Base-by-base conservation (phyloP, 53 echinoderm and acorn worm genomes). In the Mesocentrotus franciscanus region DNA sequence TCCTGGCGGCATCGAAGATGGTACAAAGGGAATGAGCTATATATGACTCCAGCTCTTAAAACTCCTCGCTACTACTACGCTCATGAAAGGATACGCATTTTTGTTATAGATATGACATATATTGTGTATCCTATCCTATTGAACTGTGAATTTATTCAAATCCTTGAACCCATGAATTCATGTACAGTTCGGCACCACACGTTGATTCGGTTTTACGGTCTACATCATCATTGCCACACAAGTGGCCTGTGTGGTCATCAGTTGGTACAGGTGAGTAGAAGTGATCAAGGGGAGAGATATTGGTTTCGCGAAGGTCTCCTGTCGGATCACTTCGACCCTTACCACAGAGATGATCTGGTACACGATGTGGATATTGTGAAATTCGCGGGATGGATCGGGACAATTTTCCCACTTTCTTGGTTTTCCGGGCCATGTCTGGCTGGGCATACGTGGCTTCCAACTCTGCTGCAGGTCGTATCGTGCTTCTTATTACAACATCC, bases 351-450 rank as follows among this genome's bases (percentile, higher is more conserved):
- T 30, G 26, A 30, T 75, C 4, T 12, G 29, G 18, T 64, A 14
- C 64, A 64, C 20, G 0, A 20, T 64, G 4, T 16, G 17, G 20
- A 64, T 15, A 64, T 64, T 64, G 18, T 42, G 16, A 36, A 1
- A 4, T 32, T 36, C 39, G 35, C 7, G 42, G 10, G 6, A 79
- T 0, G 4, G 79, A 20, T 39, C 15, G 39, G 1, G 39, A 79
- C 64, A 5, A 7, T 79, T 39, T 79, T 17, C 79, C 79, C 39
- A 8, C 17, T 3, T 30, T 75, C 8, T 8, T 79, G 0, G 79
- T 79, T 79, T 79, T 79, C 79, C 39, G 15, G 79, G 33, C 6
- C 79, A 79, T 79, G n/a, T 79, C 79, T 35, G 79, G 79, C 16
- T 79, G 79, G 39, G 79, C 79, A 79, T 79, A 79, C 39, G 39